Evolutionary conservation across 2,797 vertebrate species (phyloP), one percentile per base, ranked within the genome.

Genomic region (Prionace glauca): DNA sequence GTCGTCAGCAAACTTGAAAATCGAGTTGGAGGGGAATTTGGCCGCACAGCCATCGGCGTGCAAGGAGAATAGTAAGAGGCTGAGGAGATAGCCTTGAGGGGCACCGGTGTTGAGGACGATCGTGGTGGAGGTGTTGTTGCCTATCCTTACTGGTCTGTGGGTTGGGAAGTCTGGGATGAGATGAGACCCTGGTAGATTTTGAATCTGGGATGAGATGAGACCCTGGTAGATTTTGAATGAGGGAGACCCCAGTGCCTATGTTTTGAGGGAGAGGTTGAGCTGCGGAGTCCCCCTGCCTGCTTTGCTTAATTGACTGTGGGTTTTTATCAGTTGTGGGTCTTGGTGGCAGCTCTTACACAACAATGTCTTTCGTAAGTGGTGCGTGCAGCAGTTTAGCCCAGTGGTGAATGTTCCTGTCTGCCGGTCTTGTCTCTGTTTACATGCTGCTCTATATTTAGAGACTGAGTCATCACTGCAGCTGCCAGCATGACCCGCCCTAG

Each of bases 391-490:
- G 71, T 56, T 95, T 77, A 92, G 93, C 45, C 26, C 71, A 56
- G 71, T 60, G 71, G 71, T 74, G 93, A 95, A 26, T 77, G 93
- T 45, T 95, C 29, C 93, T 77, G 71, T 50, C 93, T 95, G 93
- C 93, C 7, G 56, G 93, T 60, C 45, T 41, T 77, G 93, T 95
- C 93, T 95, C 45, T 95, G 93, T 95, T 95, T 72, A 72, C 22
- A 22, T 77, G 45, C 45, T 94, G 93, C 3, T 14, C 93, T 95
- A 95, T 77, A 74, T 95, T 95, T 95, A 77, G 93, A 11, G 14
- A 3, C 41, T 95, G 93, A 95, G 93, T 95, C 93, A 95, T n/a
- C 29, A 71, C 69, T 72, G 26, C 10, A 45, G 60, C 93, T 95
- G 93, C 67, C 41, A 45, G 45, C 93, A 20, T 56, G 71, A 95